Conservation (phyloP, 2,797 vertebrate species). For the Lophotriccus pileatus region DNA sequence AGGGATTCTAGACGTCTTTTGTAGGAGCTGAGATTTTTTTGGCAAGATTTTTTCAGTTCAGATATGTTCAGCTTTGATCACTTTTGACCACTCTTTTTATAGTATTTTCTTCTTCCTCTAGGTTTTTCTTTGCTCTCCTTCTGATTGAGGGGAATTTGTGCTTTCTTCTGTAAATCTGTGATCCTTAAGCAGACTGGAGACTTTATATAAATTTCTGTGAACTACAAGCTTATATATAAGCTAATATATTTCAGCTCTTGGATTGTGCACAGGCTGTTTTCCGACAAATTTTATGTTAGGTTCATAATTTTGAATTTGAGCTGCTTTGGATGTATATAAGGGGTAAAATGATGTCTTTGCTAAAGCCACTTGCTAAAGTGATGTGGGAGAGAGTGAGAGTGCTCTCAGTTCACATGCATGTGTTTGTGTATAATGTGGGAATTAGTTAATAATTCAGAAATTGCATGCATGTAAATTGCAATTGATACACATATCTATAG, state of each 20-base stretch:
- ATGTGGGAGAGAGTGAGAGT: neutral
- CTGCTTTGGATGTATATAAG: neutral
- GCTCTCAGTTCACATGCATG: neutral
- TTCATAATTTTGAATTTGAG: neutral
- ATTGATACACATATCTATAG: neutral
- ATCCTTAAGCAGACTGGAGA: neutral
- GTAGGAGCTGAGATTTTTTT: neutral
- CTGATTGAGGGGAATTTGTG: conserved; percentile 14
- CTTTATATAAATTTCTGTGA: conserved; percentile 1
- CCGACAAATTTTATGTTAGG: neutral
- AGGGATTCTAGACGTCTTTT: neutral
- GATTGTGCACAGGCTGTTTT: neutral
- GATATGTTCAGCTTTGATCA: conserved; percentile 4
- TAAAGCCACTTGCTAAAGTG: neutral
- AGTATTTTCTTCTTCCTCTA: neutral
- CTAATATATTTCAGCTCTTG: neutral
- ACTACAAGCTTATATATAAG: neutral
- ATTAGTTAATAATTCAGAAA: neutral
- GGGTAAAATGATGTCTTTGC: neutral
- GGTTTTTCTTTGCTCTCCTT: neutral
- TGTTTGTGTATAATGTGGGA: neutral
- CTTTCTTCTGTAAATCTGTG: conserved; percentile 7
- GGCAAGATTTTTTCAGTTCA: neutral
- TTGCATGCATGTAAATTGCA: neutral
- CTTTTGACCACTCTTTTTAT: conserved; percentile 8